These are phyloP conservation scores for Luffia ferchaultella DNA, from an alignment of 2,888 invertebrate species.

Conservation along the genomic window DNA sequence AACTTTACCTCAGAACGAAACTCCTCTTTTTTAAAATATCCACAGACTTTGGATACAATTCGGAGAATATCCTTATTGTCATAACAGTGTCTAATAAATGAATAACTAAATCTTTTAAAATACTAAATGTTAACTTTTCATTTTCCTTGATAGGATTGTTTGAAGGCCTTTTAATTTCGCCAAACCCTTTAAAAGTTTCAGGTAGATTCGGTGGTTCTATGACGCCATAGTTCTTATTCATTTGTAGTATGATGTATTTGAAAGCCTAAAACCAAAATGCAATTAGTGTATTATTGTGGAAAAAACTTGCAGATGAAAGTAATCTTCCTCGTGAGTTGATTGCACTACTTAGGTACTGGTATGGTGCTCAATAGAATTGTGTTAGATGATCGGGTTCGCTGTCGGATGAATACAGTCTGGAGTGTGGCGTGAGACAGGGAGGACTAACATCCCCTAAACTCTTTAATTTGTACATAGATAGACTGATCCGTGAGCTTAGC, in stretches of 20 bases:
- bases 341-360: too few relatives aligned
- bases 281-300: too few relatives aligned
- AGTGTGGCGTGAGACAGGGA: too few relatives aligned
- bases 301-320: too few relatives aligned
- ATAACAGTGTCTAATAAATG: slow-evolving; percentile 75
- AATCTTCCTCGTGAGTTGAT: too few relatives aligned
- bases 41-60: slow-evolving; percentile 67
- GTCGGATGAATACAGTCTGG: too few relatives aligned
- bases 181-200: slow-evolving; percentile 52
- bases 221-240: slow-evolving; percentile 52
- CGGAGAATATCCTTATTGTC: slow-evolving; percentile 74
- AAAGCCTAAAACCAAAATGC: slow-evolving; percentile 35
- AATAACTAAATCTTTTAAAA: slow-evolving; percentile 71
- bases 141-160: slow-evolving; percentile 27
- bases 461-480: too few relatives aligned
- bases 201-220: slow-evolving; percentile 52
- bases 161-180: slow-evolving; percentile 40
- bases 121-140: slow-evolving; percentile 43
- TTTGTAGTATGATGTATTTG: slow-evolving; percentile 56
- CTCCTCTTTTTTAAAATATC: slow-evolving; percentile 63
- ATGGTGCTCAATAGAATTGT: too few relatives aligned
- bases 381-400: too few relatives aligned
- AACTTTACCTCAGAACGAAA: slow-evolving; percentile 62
- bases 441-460: too few relatives aligned
- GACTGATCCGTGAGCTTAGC: too few relatives aligned